Evolutionary conservation across 2,888 invertebrate species (phyloP).

Genomic region (Acrobasis consociella): DNA sequence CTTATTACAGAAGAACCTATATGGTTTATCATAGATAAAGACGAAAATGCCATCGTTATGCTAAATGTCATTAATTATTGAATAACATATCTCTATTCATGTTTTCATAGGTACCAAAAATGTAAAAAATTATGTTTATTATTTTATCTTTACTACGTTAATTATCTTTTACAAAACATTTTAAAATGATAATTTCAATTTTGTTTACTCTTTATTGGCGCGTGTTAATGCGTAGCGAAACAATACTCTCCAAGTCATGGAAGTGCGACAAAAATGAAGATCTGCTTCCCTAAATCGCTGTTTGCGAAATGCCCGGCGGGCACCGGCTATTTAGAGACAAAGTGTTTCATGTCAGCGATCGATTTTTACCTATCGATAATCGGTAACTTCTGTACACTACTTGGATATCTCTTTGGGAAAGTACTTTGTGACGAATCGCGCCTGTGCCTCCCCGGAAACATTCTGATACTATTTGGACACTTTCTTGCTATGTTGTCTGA

Average conservation of each 20-base stretch:
- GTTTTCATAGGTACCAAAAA: no score
- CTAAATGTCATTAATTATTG: no score
- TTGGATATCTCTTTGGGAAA: constrained; percentile 45
- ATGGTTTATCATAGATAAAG: neutral
- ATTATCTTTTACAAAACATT: neutral
- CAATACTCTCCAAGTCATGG: constrained; percentile 16
- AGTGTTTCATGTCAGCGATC: constrained; percentile 36
- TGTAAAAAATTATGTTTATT: no score
- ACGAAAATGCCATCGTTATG: no score
- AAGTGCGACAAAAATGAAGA: constrained; percentile 36
- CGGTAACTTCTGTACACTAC: constrained; percentile 41
- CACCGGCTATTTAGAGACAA: constrained; percentile 30
- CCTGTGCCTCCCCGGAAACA: constrained; percentile 36
- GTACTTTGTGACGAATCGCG: constrained; percentile 33
- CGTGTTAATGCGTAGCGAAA: neutral
- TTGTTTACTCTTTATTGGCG: neutral
- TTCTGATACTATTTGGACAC: constrained; percentile 45
- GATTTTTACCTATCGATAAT: constrained; percentile 44
- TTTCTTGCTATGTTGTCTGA: constrained; percentile 41
- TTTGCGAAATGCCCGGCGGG: constrained; percentile 31
- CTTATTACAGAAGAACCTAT: neutral
- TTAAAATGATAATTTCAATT: neutral
- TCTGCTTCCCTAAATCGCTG: constrained; percentile 34
- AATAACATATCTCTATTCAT: no score
- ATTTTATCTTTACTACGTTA: no score